Percentiles rank a stretch among this genome's conserved stretches.
These are phyloP conservation scores for Oncorhynchus tshawytscha DNA, from an alignment of 2,113 vertebrate genomes.

Conservation along the genomic window DNA sequence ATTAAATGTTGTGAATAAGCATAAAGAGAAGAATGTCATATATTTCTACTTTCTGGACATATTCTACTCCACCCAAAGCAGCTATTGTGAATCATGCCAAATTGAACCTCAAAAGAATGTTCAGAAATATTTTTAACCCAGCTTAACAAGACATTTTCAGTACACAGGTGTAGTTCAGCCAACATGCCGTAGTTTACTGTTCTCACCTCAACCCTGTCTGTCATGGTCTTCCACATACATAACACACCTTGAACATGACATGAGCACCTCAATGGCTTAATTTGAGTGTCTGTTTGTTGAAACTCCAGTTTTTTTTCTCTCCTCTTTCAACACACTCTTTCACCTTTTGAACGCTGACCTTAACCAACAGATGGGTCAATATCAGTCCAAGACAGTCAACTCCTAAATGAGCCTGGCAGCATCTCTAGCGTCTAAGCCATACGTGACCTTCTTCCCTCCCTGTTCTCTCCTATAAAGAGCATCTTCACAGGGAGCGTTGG, in stretches of 20 bases:
- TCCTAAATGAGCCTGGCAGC: no score
- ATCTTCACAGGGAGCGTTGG: constrained; percentile 95
- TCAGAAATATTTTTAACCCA: constrained; percentile 14
- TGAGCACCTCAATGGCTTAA: constrained; percentile 3
- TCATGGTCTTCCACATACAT: constrained; percentile 8
- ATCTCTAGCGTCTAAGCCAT: not conserved
- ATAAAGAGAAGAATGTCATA: not conserved
- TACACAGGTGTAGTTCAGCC: no score
- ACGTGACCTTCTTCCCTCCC: constrained; percentile 53
- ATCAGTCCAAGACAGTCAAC: no score
- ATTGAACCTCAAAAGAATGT: not conserved
- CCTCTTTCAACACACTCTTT: constrained; percentile 10
- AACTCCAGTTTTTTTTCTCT: constrained; percentile 8
- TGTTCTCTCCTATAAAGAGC: constrained; percentile 82
- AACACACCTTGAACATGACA: not conserved
- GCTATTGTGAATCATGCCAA: no score
- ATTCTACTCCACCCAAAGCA: constrained; percentile 11
- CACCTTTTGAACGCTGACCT: not conserved
- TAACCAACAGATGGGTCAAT: not conserved
- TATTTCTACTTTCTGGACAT: constrained; percentile 7
- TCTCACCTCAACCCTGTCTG: constrained; percentile 4
- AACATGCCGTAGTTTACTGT: no score
- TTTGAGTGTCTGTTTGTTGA: not conserved
- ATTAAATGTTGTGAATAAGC: not conserved
- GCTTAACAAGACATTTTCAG: constrained; percentile 21